Base-by-base conservation (phyloP, 2,797 vertebrate species). In the Pseudopleuronectes americanus region DNA sequence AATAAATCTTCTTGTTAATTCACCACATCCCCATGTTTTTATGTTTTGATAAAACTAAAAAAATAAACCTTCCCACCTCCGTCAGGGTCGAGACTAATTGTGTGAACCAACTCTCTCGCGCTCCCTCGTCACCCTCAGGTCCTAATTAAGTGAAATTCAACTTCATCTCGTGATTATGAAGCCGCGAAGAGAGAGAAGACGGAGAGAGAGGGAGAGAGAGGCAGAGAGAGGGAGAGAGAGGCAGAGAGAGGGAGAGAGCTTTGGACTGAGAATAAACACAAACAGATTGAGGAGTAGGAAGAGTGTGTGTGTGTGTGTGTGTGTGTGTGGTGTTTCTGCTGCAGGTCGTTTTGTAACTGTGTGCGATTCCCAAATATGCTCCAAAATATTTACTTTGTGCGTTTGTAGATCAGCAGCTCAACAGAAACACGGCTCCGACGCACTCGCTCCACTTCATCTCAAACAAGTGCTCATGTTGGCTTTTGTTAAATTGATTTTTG, bases 71-170 rank as follows among this genome's bases (percentile, higher is more conserved):
- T 61, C 31, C 66, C 3, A 3, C 73, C 6, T 21, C 70, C 59
- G 64, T 74, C 0, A 2, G 48, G 57, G 57, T 38, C 64, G 51
- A 62, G 45, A 87, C 74, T 86, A 74, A 86, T 77, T 81, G 61
- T 59, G 57, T 76, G 58, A 64, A 77, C 55, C 62, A 63, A 54
- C 58, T 71, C 70, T 47, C 28, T 72, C 24, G 8, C 28, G 16
- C 28, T 72, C 24, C 13, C 28, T 16, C 36, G 3, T 72, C 74
- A 64, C 85, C 79, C 87, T 84, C 71, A 78, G 73, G 83, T 87
- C 81, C 69, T 87, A 87, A 93, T 92, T 92, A 93, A 79, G 77
- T n/a, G 31, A 48, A 85, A 66, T 67, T 79, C 68, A 73, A 57
- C 87, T 80, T 80, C 66, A 67, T 79, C 62, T 76, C 6, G 16